Base-by-base conservation (phyloP, 2,113 vertebrate genomes). In the Tetrao urogallus region DNA sequence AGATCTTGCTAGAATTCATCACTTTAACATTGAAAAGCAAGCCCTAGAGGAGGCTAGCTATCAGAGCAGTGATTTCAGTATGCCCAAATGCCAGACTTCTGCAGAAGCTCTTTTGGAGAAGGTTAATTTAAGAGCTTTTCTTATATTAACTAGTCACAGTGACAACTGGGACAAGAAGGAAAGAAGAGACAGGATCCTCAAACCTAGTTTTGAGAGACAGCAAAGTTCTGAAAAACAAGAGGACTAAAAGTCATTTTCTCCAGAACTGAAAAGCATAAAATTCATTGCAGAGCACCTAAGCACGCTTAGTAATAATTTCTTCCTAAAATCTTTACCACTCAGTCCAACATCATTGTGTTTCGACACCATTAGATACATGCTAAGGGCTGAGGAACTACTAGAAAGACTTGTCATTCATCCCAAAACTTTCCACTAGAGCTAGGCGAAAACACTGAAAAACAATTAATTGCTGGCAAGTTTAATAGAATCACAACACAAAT, bases 1-100 rank as follows among this genome's bases (percentile, higher is more conserved):
- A 81, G 61, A 95, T 69, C 28, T 76, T 75, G 66, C 47, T 83
- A 69, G 16, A 34, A 81, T 92, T 95, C 73, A 81, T 78, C 28
- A 69, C 20, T 67, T 76, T 1, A 43, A 57, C 0, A 1, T 24
- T 47, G 30, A 86, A 95, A 95, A 79, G 27, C 34, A 42, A 47
- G 74, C 66, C 75, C 63, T 54, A 34, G 43, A 88, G 45, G 57
- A 71, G 6, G 30, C 10, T 58, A 78, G 88, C 40, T 72, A 65
- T 47, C 34, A 58, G 81, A 80, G 45, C 30, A 79, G 43, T 75
- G 21, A 36, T 30, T 47, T 63, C 36, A 84, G 8, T 42, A 47
- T 65, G 61, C 43, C n/a, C 65, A 89, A 57, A 28, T 65, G 79
- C 71, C 34, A 88, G 14, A 70, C 32, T 47, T 82, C 3, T 22